Percentiles rank a stretch among this genome's conserved stretches.
These are phyloP conservation scores for Vicugna pacos DNA, from an alignment of 2,113 vertebrate species.

Conservation along the genomic window DNA sequence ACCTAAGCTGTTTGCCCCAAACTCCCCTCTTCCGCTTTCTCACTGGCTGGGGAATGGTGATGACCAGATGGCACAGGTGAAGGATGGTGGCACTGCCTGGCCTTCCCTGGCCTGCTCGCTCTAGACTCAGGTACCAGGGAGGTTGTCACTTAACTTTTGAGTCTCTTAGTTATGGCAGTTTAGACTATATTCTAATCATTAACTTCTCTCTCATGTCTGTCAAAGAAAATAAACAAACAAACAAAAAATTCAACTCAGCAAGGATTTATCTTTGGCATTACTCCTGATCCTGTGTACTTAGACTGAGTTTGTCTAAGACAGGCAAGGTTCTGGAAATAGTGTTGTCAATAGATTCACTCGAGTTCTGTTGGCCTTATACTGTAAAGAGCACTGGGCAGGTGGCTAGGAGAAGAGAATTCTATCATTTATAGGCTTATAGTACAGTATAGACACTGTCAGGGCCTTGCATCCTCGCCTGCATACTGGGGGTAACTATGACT, in stretches of 20 bases:
- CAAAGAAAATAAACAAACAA: background rate
- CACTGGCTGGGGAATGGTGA: background rate
- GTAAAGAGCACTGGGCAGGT: background rate
- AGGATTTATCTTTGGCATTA: slow-evolving; percentile 25
- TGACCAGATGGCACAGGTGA: background rate
- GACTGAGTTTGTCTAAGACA: background rate
- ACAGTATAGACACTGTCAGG: background rate
- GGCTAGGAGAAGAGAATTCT: background rate
- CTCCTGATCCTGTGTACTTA: background rate
- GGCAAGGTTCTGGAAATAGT: background rate
- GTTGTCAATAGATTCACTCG: background rate
- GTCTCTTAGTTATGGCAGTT: slow-evolving; percentile 17
- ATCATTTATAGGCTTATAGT: background rate
- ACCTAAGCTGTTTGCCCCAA: background rate
- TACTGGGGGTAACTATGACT: background rate
- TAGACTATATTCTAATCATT: background rate
- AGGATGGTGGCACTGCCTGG: background rate
- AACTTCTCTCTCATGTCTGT: background rate
- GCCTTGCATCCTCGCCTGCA: background rate
- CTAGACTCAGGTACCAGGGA: background rate
- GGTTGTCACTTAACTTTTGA: background rate
- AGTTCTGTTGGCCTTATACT: background rate
- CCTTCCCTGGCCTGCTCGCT: background rate
- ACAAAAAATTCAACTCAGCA: slow-evolving; percentile 6
- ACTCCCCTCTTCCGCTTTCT: background rate